Percentiles rank a stretch among this genome's conserved stretches.
Conservation (phyloP, 2,797 vertebrate species). For the Myotis findleyi region DNA sequence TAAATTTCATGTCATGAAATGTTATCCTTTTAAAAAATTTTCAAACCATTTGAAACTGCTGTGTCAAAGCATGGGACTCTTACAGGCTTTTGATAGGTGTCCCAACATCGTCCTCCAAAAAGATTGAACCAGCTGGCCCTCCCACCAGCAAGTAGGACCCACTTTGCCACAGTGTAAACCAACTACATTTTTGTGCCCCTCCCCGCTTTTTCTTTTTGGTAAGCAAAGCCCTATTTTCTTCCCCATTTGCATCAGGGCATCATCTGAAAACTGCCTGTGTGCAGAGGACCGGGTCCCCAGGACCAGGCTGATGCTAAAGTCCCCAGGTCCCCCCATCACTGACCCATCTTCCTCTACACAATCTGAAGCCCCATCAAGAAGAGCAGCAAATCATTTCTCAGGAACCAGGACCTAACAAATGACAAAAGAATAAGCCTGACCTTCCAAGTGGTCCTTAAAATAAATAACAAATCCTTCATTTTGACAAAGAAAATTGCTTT, state of each 20-base stretch:
- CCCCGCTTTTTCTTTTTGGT: neutral
- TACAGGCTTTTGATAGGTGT: neutral
- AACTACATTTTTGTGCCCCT: neutral
- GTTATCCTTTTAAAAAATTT: neutral
- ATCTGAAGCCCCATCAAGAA: neutral
- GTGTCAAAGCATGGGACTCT: neutral
- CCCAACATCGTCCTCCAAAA: neutral
- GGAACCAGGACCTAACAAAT: neutral
- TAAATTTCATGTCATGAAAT: neutral
- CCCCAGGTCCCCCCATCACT: neutral
- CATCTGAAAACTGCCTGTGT: neutral
- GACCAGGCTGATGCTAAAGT: neutral
- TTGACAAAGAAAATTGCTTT: neutral
- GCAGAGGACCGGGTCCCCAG: neutral
- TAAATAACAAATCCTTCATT: neutral
- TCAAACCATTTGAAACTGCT: neutral
- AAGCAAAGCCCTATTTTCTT: neutral
- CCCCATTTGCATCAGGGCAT: neutral
- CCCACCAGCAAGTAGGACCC: neutral
- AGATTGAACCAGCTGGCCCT: neutral
- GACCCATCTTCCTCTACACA: no score
- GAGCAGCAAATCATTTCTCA: neutral
- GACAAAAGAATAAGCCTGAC: neutral
- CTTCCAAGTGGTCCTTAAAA: neutral
- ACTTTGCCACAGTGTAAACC: neutral